Evolutionary conservation across 2,797 vertebrate species (phyloP), one percentile per base, ranked within the genome.

Genomic region (Pseudocheirus occidentalis): DNA sequence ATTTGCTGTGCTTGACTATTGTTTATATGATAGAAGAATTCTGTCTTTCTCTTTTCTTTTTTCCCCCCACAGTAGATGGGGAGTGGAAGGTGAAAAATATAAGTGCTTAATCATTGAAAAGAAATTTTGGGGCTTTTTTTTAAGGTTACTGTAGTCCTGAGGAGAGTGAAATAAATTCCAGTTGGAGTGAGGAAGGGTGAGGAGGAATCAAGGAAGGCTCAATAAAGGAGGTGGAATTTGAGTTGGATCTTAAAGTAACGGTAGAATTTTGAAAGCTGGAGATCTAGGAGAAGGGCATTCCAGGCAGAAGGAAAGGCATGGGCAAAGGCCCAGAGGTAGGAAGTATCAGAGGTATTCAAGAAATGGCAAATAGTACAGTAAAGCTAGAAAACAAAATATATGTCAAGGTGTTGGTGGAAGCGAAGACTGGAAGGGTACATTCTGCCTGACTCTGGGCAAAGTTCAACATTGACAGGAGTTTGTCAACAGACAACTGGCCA

Each of bases 21-120:
- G 27, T 54, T 94, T 62, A 55, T 27, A 57, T 59, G 27, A 94
- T 91, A 53, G 55, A 90, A 95, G 73, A 31, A 29, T 91, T 90
- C 56, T 24, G 5, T 73, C 92, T 24, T 52, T 92, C 92, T 46
- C 1, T 92, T 93, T 81, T 55, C n/a, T 94, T 55, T 90, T 29
- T 29, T 29, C 27, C 10, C 10, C 28, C 28, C 54, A 29, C 7
- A 81, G 18, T 46, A 81, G 18, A 81, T 81, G n/a, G n/a, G n/a
- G 24, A 2, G 46, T 18, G n/a, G 66, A 24, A 18, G n/a, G 18
- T 40, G n/a, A 81, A 66, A 34, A 34, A 81, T n/a, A 73, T 66
- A n/a, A 73, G 7, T 66, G 18, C n/a, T 46, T 81, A 24, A 81
- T 73, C 0, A 13, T 40, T 73, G n/a, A 27, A 81, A 46, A 46